Base-by-base conservation (phyloP, 2,113 vertebrate genomes). In the Neoarius graeffei region DNA sequence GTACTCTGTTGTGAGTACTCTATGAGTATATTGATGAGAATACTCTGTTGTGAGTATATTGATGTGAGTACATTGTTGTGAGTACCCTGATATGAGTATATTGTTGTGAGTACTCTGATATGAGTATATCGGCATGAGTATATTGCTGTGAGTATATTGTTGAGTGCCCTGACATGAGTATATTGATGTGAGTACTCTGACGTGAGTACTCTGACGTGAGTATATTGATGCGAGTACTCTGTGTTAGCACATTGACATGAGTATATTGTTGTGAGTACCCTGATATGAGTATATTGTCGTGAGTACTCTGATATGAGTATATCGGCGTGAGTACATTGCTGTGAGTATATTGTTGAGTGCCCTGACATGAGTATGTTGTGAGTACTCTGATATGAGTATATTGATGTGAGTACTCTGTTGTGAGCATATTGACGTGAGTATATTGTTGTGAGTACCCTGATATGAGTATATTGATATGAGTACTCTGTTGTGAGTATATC, bases 361-460 rank as follows among this genome's bases (percentile, higher is more conserved):
- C n/a, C n/a, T n/a, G n/a, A n/a, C n/a, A n/a, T n/a, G n/a, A n/a
- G n/a, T n/a, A n/a, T n/a, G n/a, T n/a, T n/a, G 30, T 35, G 30
- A 35, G 30, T 35, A 35, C 30, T 35, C 30, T 35, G 30, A 1
- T 35, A 2, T 67, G 66, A 27, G 66, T 67, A 27, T 14, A 27
- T n/a, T 19, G 59, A 20, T 6, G 1, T 66, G n/a, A 71, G n/a
- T n/a, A n/a, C n/a, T n/a, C n/a, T n/a, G n/a, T n/a, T n/a, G n/a
- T n/a, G n/a, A n/a, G n/a, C n/a, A n/a, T n/a, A n/a, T n/a, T n/a
- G n/a, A n/a, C n/a, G n/a, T n/a, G n/a, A n/a, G n/a, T n/a, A n/a
- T 0, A 5, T 13, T 35, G 67, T 4, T 1, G 1, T 5, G 30
- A 7, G 30, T 42, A 3, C 10, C 19, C 7, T 1, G 17, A 0